These are phyloP conservation scores for Cremastinae sp. DNA, from an alignment of 2,888 invertebrate species.

Conservation along the genomic window DNA sequence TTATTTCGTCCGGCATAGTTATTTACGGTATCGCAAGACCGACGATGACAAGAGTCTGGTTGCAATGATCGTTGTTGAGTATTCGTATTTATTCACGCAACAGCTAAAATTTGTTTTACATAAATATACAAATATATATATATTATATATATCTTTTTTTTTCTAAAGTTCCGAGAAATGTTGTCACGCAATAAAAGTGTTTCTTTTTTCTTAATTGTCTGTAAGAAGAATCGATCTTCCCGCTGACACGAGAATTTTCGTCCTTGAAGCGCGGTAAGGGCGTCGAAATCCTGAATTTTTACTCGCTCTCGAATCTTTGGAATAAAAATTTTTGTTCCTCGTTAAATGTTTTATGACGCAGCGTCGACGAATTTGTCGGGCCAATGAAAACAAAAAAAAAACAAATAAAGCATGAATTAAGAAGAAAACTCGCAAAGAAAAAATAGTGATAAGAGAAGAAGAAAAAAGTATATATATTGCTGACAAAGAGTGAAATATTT, in stretches of 20 bases:
- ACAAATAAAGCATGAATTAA: conserved; percentile 32
- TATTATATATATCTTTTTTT: conserved; percentile 61
- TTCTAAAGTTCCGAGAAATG: conserved; percentile 24
- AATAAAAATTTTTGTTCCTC: conserved; percentile 32
- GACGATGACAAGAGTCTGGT: conserved; percentile 33
- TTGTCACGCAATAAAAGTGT: conserved; percentile 29
- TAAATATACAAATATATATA: conserved; percentile 31
- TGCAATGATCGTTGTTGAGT: conserved; percentile 52
- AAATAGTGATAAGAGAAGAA: background rate
- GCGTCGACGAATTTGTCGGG: conserved; percentile 40
- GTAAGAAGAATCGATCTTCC: conserved; percentile 37
- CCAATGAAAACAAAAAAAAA: conserved; percentile 42
- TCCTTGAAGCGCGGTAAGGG: conserved; percentile 38
- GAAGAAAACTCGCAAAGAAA: no score
- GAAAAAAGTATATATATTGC: conserved; percentile 27
- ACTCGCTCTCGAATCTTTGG: conserved; percentile 47
- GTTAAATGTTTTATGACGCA: conserved; percentile 11
- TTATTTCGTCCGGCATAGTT: conserved; percentile 37
- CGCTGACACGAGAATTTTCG: conserved; percentile 29
- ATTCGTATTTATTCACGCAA: conserved; percentile 55
- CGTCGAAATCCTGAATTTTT: conserved; percentile 61
- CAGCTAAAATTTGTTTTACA: conserved; percentile 38
- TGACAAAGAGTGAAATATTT: conserved; percentile 42
- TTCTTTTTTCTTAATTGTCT: background rate
- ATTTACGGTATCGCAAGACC: conserved; percentile 34